These are phyloP conservation scores for Unio delphinus DNA, from an alignment of 2,888 invertebrate species.

Conservation along the genomic window DNA sequence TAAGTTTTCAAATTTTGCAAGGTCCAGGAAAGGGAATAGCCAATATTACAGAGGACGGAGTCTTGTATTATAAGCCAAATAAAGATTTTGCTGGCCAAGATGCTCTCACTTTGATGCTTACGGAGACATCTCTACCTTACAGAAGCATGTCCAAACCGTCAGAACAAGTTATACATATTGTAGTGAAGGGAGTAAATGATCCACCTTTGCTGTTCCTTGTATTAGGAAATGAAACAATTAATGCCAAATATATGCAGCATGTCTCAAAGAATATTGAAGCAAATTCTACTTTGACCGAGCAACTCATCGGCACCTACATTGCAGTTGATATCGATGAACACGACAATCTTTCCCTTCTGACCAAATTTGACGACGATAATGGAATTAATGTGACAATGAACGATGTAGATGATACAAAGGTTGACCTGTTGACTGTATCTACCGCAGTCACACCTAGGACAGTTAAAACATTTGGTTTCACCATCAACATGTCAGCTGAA, in stretches of 20 bases:
- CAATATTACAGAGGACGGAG: constrained; percentile 23
- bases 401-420: neutral
- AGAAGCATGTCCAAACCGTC: neutral
- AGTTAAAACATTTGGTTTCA: neutral
- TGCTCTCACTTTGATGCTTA: neutral
- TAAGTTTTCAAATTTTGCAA: constrained; percentile 22
- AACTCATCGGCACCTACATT: constrained; percentile 14
- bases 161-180: constrained; percentile 5
- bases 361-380: neutral
- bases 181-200: constrained; percentile 17
- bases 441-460: neutral
- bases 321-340: constrained; percentile 15
- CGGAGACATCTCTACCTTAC: neutral
- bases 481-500: constrained; percentile 1
- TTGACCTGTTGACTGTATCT: neutral
- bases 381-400: neutral
- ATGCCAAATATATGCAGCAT: neutral
- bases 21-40: constrained; percentile 18
- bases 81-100: constrained; percentile 32
- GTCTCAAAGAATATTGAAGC: constrained; percentile 7
- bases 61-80: constrained; percentile 21
- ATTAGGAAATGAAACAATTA: constrained; percentile 5
- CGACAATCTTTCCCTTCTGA: constrained; percentile 6
- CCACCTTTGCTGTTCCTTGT: constrained; percentile 10
- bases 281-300: constrained; percentile 7